Conservation (phyloP, 1,140 invertebrate species). For the Drosophila nasuta region DNA sequence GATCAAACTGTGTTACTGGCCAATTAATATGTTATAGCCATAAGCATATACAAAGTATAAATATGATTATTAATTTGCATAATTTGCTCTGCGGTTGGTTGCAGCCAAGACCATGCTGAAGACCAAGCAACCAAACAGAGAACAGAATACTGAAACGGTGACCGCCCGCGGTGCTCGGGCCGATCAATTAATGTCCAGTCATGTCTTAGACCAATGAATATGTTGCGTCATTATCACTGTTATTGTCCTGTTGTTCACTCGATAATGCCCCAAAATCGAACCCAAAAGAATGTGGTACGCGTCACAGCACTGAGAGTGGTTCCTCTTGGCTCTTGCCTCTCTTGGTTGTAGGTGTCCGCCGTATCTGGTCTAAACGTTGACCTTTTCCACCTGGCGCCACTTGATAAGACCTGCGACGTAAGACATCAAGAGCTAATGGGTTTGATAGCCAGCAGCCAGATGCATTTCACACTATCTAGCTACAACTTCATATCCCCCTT, state of each 20-base stretch:
- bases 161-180: constrained; percentile 59
- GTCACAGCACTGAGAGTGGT: constrained; percentile 60
- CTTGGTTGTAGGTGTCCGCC: constrained; percentile 59
- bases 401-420: constrained; percentile 47
- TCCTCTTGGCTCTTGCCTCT: constrained; percentile 20
- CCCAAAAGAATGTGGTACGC: constrained; percentile 44
- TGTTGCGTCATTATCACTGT: constrained; percentile 76
- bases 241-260: constrained; percentile 76
- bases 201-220: constrained; percentile 58
- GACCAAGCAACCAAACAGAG: background rate
- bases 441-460: constrained; percentile 19
- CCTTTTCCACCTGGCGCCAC: constrained; percentile 68
- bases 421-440: constrained; percentile 56
- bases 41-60: constrained; percentile 27
- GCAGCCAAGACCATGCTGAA: constrained; percentile 2
- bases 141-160: constrained; percentile 8
- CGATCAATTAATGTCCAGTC: constrained; percentile 65
- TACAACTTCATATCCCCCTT: constrained; percentile 66
- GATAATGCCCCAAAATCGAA: constrained; percentile 45
- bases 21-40: constrained; percentile 70
- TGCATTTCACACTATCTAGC: constrained; percentile 29
- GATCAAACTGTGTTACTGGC: constrained; percentile 18
- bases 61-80: constrained; percentile 78
- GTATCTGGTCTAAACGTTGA: constrained; percentile 33
- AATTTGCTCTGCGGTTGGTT: constrained; percentile 53